A percentile compares a stretch with the other conserved stretches of the same genome.
Evolutionary conservation across 1,140 invertebrate species (phyloP).

Genomic region (Hormaphis cornu): DNA sequence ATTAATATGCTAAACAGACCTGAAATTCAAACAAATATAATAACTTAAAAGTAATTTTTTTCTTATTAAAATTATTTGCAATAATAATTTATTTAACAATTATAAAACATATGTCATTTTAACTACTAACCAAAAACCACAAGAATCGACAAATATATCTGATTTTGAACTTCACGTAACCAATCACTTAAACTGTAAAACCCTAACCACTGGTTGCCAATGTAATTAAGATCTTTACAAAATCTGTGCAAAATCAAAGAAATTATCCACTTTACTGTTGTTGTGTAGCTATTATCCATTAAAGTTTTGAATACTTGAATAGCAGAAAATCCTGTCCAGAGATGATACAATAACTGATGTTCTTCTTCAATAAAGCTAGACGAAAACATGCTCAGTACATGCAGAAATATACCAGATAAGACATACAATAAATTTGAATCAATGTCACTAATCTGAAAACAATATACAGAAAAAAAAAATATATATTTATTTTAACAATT

Average conservation of each 20-base stretch:
- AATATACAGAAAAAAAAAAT: background rate
- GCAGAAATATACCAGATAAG: constrained; percentile 36
- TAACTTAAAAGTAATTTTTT: background rate
- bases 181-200: constrained; percentile 59
- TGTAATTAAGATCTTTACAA: constrained; percentile 66
- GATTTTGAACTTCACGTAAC: constrained; percentile 49
- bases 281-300: background rate
- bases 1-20: constrained; percentile 4
- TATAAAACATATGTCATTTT: background rate
- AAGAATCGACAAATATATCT: constrained; percentile 46
- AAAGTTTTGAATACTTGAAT: constrained; percentile 3
- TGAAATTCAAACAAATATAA: background rate
- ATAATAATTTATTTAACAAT: background rate
- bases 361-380: constrained; percentile 90
- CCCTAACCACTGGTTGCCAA: constrained; percentile 73
- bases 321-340: constrained; percentile 47
- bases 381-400: constrained; percentile 43
- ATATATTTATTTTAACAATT: too few species aligned
- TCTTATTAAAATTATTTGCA: background rate
- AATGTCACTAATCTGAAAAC: background rate
- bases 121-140: constrained; percentile 46
- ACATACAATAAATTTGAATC: constrained; percentile 20
- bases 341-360: constrained; percentile 85
- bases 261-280: constrained; percentile 8
- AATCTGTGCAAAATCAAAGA: constrained; percentile 46